Percentiles rank a stretch among this genome's conserved stretches.
Conservation (phyloP, 2,888 invertebrate genomes). For the Monopis laevigella region DNA sequence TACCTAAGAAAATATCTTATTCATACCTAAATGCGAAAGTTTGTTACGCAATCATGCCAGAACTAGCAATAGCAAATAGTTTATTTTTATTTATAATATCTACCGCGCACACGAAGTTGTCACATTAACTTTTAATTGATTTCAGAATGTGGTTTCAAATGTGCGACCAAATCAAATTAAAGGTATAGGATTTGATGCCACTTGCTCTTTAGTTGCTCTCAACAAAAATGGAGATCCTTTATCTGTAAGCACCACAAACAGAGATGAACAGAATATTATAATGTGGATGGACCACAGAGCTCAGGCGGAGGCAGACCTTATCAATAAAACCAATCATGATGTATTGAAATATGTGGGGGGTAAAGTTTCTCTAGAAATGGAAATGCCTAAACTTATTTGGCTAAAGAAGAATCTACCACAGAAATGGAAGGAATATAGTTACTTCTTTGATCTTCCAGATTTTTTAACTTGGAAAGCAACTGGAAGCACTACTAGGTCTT, state of each 20-base stretch:
- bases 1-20: too few species aligned
- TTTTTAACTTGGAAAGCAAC: constrained; percentile 94
- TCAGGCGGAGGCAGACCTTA: constrained; percentile 77
- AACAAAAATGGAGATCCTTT: constrained; percentile 75
- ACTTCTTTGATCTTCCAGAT: constrained; percentile 93
- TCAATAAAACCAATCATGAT: constrained; percentile 79
- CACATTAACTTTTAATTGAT: too few species aligned
- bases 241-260: constrained; percentile 73
- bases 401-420: constrained; percentile 77
- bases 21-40: too few species aligned
- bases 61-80: too few species aligned
- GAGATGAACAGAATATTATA: constrained; percentile 81
- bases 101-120: too few species aligned
- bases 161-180: constrained; percentile 68
- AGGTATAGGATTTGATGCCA: constrained; percentile 95
- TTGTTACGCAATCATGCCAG: too few species aligned
- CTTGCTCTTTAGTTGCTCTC: constrained; percentile 89
- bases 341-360: constrained; percentile 90
- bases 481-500: constrained; percentile 76
- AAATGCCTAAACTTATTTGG: constrained; percentile 95
- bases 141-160: constrained; percentile 69
- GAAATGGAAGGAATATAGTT: constrained; percentile 76
- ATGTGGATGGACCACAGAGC: constrained; percentile 96
- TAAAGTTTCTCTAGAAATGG: constrained; percentile 95
- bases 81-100: too few species aligned